These are phyloP conservation scores for Stenolophus ochropezus DNA, from an alignment of 2,888 invertebrate species.

Conservation along the genomic window DNA sequence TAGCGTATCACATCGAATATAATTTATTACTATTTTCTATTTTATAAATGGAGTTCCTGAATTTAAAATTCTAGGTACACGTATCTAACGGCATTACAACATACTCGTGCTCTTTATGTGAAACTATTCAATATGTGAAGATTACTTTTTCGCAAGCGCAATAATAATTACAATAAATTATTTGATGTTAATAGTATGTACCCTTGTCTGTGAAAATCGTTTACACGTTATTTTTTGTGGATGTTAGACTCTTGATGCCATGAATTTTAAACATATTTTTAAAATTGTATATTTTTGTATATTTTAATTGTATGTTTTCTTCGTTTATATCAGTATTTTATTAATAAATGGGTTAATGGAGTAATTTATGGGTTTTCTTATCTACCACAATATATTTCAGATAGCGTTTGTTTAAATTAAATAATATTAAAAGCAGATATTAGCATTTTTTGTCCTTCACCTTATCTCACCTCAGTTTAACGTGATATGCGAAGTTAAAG, in stretches of 20 bases:
- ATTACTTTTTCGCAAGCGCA: slow-evolving; percentile 38
- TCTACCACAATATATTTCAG: neutral
- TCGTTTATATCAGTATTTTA: slow-evolving; percentile 57
- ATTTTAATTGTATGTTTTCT: slow-evolving; percentile 44
- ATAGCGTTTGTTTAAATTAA: no score
- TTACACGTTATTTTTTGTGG: slow-evolving; percentile 7
- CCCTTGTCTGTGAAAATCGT: slow-evolving; percentile 43
- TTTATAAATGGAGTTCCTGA: slow-evolving; percentile 56
- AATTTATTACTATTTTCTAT: slow-evolving; percentile 49
- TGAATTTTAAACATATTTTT: slow-evolving; percentile 50
- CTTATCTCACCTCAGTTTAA: no score
- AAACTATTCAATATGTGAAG: slow-evolving; percentile 30
- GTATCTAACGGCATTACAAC: slow-evolving; percentile 34
- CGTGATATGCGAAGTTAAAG: no score
- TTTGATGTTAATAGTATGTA: slow-evolving; percentile 39
- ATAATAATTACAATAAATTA: slow-evolving; percentile 41
- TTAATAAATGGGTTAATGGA: slow-evolving; percentile 56
- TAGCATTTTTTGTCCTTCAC: no score
- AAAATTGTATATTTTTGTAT: slow-evolving; percentile 59
- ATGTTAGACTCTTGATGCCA: slow-evolving; percentile 50
- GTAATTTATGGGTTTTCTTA: slow-evolving; percentile 3
- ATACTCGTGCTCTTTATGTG: slow-evolving; percentile 46
- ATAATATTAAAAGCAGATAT: no score
- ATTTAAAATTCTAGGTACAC: slow-evolving; percentile 33
- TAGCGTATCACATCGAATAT: slow-evolving; percentile 64